Evolutionary conservation across 1,140 invertebrate species (phyloP).

Genomic region (Fragariocoptes setiger): DNA sequence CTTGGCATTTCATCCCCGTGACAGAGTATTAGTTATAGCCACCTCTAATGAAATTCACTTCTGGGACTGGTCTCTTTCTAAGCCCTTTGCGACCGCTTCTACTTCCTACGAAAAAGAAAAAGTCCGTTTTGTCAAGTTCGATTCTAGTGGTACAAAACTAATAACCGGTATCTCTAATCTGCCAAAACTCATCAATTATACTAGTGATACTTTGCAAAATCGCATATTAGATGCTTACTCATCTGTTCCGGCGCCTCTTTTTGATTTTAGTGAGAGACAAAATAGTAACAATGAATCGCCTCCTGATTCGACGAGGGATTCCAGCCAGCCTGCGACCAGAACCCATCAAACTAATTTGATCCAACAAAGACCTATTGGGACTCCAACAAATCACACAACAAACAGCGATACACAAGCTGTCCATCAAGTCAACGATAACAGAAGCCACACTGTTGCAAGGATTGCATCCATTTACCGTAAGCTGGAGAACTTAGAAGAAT

Average conservation of each 20-base stretch:
- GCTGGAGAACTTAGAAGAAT: neutral
- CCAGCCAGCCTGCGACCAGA: too few species aligned
- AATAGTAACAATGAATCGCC: neutral
- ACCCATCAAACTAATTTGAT: neutral
- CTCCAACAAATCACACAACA: neutral
- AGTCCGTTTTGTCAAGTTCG: conserved; percentile 39
- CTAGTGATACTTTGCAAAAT: neutral
- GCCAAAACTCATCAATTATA: conserved; percentile 5
- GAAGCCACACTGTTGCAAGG: too few species aligned
- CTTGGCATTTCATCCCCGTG: conserved; percentile 49
- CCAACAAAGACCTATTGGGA: neutral
- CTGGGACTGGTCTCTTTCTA: conserved; percentile 45
- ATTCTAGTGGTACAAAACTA: conserved; percentile 40
- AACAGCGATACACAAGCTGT: neutral
- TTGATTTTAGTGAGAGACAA: neutral
- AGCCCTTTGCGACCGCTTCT: conserved; percentile 30
- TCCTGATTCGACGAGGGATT: too few species aligned
- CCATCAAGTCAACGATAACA: neutral
- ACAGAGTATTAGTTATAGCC: conserved; percentile 46
- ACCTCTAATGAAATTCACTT: conserved; percentile 52
- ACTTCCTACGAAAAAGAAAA: conserved; percentile 16
- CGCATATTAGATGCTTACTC: neutral
- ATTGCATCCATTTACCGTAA: too few species aligned
- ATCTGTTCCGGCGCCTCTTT: neutral
- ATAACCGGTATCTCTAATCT: conserved; percentile 50